Percentiles rank a stretch among this genome's conserved stretches.
Conservation (phyloP, 2,113 vertebrate species). For the Fulica atra region DNA sequence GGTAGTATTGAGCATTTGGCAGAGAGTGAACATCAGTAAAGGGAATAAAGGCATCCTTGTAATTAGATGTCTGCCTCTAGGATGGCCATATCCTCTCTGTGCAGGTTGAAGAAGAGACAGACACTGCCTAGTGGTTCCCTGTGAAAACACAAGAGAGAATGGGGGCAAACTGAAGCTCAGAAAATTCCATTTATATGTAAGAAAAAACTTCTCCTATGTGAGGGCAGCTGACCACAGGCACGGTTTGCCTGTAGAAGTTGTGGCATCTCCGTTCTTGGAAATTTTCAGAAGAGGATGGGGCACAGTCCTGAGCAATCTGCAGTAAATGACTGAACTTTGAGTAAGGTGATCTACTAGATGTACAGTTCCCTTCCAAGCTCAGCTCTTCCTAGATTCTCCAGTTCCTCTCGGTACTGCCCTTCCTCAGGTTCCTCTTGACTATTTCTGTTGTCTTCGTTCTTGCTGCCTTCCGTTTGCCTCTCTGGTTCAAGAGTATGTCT, state of each 20-base stretch:
- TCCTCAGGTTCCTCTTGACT: not conserved
- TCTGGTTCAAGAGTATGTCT: not conserved
- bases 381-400: not conserved
- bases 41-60: not conserved
- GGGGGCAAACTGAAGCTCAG: not conserved
- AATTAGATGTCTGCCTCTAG: not conserved
- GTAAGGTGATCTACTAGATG: not conserved
- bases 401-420: not conserved
- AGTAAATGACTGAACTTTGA: not conserved
- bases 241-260: not conserved
- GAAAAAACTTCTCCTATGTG: not conserved
- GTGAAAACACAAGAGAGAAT: not conserved
- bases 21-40: not conserved
- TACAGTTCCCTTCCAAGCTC: not conserved
- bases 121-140: not conserved
- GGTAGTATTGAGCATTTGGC: not conserved
- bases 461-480: not conserved
- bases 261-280: not conserved
- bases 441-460: not conserved
- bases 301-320: not conserved
- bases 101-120: not conserved
- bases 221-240: not conserved
- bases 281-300: not conserved
- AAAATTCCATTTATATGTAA: not conserved
- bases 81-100: not conserved